Conservation (phyloP, 1,140 invertebrate species). For the Lasioglossum baleicum region DNA sequence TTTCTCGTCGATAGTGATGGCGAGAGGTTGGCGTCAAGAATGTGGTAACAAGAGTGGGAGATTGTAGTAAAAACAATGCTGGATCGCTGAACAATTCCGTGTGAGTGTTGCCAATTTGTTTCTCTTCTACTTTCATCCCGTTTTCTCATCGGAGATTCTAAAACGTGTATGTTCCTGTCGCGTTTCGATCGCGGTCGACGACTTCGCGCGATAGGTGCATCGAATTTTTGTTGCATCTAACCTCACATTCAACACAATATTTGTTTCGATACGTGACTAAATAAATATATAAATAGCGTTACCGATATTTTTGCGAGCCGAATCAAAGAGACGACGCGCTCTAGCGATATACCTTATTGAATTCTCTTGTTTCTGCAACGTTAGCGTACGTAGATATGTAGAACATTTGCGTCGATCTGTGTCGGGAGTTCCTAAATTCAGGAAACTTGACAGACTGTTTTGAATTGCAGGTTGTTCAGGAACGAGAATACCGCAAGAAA, state of each 20-base stretch:
- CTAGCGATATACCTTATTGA: not conserved
- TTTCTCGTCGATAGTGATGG: slow-evolving; percentile 48
- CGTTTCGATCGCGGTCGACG: not conserved
- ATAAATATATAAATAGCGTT: not conserved
- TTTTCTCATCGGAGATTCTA: no score
- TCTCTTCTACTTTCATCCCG: not conserved
- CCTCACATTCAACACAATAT: slow-evolving; percentile 27
- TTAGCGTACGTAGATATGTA: not conserved
- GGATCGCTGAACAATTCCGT: slow-evolving; percentile 44
- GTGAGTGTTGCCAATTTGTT: slow-evolving; percentile 45
- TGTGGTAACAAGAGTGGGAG: slow-evolving; percentile 53
- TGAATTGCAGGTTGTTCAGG: slow-evolving; percentile 33
- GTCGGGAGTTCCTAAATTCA: not conserved
- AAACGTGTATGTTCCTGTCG: not conserved
- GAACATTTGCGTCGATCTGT: not conserved
- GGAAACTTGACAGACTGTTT: slow-evolving; percentile 1
- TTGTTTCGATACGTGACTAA: slow-evolving; percentile 3
- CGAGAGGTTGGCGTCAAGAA: slow-evolving; percentile 62
- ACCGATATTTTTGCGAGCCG: not conserved
- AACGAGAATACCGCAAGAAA: slow-evolving; percentile 14
- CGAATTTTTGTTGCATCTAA: slow-evolving; percentile 16
- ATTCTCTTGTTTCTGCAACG: not conserved
- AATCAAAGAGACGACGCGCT: not conserved
- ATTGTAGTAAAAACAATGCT: slow-evolving; percentile 58
- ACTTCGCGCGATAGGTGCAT: not conserved